Evolutionary conservation across 2,888 invertebrate species (phyloP), one percentile per base, ranked within the genome.

Genomic region (Eupithecia abbreviata): DNA sequence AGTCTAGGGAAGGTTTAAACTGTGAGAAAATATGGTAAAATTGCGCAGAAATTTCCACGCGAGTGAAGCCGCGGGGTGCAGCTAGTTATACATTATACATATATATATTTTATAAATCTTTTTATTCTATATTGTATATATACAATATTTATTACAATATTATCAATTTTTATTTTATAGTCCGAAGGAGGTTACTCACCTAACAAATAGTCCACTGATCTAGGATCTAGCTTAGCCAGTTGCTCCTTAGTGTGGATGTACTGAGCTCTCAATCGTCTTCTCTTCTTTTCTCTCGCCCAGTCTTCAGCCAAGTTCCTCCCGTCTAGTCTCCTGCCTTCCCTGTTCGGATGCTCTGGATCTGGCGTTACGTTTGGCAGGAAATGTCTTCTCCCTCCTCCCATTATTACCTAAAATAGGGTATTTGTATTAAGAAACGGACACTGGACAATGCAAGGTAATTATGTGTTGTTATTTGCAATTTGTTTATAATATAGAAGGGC

Each of bases 221-320:
- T 94, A 12, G 97, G 96, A 89, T 97, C 96, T 79, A 97, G 91
- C 84, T 96, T 96, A 74, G 97, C 96, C 72, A 98, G 96, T 85
- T 97, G 97, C 83, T 96, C 96, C 87, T 96, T 96, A 81, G 96
- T 96, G 94, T 97, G 96, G 41, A 98, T 97, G 88, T 97, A 98
- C 86, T 96, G 96, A 1, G 96, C 96, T 82, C 96, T 93, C n/a
- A 96, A 90, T 70, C 96, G 95, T 77, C 96, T 93, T 80, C 96
- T 95, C 84, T 97, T 97, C 92, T 97, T 97, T 87, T 97, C 97
- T 82, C 97, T 92, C 0, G 96, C 95, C 98, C 98, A 98, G 88
- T 97, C 97, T 89, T 97, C 97, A 76, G 97, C 97, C 73, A 98
- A 95, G 90, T 98, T 97, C 79, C 97, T 93, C 0, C 97, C 97